phyloP scores from a whole-genome alignment of 2,888 invertebrate species.

The Ectemnius cavifrons region DNA sequence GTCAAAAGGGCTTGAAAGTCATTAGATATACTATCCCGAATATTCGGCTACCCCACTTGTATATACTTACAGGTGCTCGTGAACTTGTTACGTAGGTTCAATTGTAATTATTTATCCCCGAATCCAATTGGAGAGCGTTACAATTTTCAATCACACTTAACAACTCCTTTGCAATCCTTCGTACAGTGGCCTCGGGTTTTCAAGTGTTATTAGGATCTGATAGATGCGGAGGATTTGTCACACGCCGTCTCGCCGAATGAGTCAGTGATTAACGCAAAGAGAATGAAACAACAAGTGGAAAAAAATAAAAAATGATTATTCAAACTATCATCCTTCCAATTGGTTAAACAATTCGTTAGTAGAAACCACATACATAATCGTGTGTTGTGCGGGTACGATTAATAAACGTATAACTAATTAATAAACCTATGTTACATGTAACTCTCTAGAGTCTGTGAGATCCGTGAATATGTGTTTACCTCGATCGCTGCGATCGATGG shows the following conservation, averaged over 20 bases:
- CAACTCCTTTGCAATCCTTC: conserved; percentile 51
- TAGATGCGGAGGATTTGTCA: background rate
- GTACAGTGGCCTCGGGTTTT: too few relatives aligned
- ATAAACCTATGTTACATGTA: conserved; percentile 61
- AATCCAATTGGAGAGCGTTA: too few relatives aligned
- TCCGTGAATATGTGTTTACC: conserved; percentile 73
- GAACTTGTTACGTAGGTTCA: too few relatives aligned
- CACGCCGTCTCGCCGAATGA: background rate
- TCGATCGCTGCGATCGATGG: conserved; percentile 56
- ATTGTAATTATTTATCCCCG: too few relatives aligned
- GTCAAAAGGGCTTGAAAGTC: too few relatives aligned
- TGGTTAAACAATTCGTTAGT: conserved; percentile 67
- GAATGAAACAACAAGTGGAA: conserved; percentile 65
- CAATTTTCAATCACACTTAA: conserved; percentile 2
- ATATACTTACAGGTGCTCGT: too few relatives aligned
- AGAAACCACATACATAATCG: conserved; percentile 62
- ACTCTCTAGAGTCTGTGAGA: conserved; percentile 67
- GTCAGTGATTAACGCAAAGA: conserved; percentile 47
- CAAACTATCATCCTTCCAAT: conserved; percentile 65
- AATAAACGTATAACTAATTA: conserved; percentile 59
- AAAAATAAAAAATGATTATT: conserved; percentile 71
- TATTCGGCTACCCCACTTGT: too few relatives aligned
- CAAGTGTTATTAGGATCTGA: too few relatives aligned
- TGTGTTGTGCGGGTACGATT: conserved; percentile 66
- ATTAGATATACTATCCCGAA: too few relatives aligned